Percentiles rank a stretch among this genome's conserved stretches.
Conservation (phyloP, 2,113 vertebrate species). For the Pithys albifrons region DNA sequence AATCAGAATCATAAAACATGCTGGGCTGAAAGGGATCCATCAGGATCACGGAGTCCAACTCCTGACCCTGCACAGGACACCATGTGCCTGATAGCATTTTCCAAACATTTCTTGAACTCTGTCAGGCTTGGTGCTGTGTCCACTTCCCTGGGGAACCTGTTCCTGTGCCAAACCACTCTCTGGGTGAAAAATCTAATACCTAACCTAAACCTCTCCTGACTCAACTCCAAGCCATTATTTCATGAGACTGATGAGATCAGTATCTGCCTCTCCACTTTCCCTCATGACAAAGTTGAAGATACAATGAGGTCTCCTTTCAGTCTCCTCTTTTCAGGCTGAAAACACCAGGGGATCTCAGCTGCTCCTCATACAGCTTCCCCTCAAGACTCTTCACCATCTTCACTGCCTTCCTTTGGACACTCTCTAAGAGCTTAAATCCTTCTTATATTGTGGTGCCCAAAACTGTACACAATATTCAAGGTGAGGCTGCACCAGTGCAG, state of each 20-base stretch:
- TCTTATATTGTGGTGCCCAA: too few relatives aligned
- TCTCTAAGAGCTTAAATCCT: too few relatives aligned
- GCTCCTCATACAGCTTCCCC: too few relatives aligned
- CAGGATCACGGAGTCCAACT: neutral
- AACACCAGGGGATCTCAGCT: too few relatives aligned
- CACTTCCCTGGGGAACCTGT: neutral
- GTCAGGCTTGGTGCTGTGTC: neutral
- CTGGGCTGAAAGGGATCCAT: neutral
- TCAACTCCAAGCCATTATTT: neutral
- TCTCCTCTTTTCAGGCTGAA: too few relatives aligned
- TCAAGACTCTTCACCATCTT: too few relatives aligned
- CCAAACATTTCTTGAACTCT: neutral
- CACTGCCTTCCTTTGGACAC: too few relatives aligned
- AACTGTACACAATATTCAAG: too few relatives aligned
- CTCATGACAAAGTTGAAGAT: neutral
- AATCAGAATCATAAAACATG: neutral
- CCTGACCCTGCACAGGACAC: neutral
- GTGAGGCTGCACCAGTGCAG: too few relatives aligned
- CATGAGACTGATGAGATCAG: neutral
- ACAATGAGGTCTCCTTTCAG: too few relatives aligned
- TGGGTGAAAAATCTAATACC: neutral
- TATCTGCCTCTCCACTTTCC: neutral
- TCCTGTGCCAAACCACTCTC: neutral
- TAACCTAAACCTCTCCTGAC: neutral
- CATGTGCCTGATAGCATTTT: neutral